These are phyloP conservation scores for Callipepla squamata DNA, from an alignment of 2,113 vertebrate genomes.

Conservation along the genomic window DNA sequence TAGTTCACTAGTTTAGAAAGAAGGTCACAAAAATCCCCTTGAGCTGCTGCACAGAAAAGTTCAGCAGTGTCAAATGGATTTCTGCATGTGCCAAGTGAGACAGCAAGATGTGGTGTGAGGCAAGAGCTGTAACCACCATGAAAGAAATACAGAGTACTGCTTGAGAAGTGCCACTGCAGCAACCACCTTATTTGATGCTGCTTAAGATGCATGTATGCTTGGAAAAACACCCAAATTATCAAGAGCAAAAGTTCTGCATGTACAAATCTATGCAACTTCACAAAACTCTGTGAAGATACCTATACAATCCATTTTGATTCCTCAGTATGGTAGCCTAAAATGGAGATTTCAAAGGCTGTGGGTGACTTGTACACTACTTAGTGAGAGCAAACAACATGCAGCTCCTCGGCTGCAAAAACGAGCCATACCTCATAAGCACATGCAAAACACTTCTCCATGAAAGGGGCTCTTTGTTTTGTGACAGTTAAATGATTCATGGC, in stretches of 20 bases:
- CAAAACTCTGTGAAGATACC: background rate
- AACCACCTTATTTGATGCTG: background rate
- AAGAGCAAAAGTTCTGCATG: background rate
- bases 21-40: background rate
- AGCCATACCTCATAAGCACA: background rate
- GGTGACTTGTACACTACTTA: background rate
- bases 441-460: background rate
- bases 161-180: background rate
- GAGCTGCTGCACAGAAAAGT: background rate
- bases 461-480: background rate
- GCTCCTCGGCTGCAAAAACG: background rate
- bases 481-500: background rate
- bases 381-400: fast-evolving
- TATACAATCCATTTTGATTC: background rate
- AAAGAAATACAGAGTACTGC: background rate
- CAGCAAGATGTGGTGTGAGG: background rate
- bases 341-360: background rate
- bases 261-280: background rate
- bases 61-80: background rate
- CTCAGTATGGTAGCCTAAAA: background rate
- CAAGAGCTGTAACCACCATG: background rate
- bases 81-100: background rate
- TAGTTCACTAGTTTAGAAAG: background rate
- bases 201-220: background rate
- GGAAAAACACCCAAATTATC: background rate